Evolutionary conservation across 2,888 invertebrate species (phyloP).

Genomic region (Drosophila kanekoi): DNA sequence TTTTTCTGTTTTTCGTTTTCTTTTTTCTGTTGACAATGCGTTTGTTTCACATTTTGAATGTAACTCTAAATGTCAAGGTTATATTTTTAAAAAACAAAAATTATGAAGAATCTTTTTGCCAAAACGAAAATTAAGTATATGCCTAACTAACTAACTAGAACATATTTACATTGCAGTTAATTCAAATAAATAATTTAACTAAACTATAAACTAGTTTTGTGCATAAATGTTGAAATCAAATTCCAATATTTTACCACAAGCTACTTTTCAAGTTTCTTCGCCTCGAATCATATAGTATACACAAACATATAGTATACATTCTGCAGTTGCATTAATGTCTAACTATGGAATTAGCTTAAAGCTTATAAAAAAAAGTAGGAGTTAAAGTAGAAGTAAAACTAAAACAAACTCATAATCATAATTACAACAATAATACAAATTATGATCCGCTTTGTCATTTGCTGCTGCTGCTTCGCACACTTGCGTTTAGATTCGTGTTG

Average conservation of each 20-base stretch:
- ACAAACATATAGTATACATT: slow-evolving; percentile 17
- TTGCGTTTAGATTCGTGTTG: slow-evolving; percentile 51
- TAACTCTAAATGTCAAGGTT: slow-evolving; percentile 56
- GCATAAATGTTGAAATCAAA: slow-evolving; percentile 54
- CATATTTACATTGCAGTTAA: slow-evolving; percentile 57
- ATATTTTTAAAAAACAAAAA: slow-evolving; percentile 59
- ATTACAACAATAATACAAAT: slow-evolving; percentile 36
- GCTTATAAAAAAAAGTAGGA: slow-evolving; percentile 12
- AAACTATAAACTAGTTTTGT: slow-evolving; percentile 66
- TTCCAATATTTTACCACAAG: slow-evolving; percentile 40
- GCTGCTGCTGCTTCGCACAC: slow-evolving; percentile 26
- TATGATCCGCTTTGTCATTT: slow-evolving; percentile 61
- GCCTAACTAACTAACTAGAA: slow-evolving; percentile 33
- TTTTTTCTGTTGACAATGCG: slow-evolving; percentile 47
- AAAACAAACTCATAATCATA: slow-evolving; percentile 19
- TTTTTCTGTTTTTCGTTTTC: slow-evolving; percentile 45
- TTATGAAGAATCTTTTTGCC: slow-evolving; percentile 85
- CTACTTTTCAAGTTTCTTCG: slow-evolving; percentile 40
- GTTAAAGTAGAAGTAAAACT: slow-evolving; percentile 20
- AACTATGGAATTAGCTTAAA: slow-evolving; percentile 67
- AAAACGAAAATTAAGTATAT: slow-evolving; percentile 67
- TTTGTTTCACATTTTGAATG: slow-evolving; percentile 52
- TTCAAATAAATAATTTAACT: slow-evolving; percentile 76
- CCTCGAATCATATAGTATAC: slow-evolving; percentile 16
- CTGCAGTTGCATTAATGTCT: slow-evolving; percentile 34